phyloP scores from a whole-genome alignment of 1,140 invertebrate species.

The Pygmarrhopalites habei region DNA sequence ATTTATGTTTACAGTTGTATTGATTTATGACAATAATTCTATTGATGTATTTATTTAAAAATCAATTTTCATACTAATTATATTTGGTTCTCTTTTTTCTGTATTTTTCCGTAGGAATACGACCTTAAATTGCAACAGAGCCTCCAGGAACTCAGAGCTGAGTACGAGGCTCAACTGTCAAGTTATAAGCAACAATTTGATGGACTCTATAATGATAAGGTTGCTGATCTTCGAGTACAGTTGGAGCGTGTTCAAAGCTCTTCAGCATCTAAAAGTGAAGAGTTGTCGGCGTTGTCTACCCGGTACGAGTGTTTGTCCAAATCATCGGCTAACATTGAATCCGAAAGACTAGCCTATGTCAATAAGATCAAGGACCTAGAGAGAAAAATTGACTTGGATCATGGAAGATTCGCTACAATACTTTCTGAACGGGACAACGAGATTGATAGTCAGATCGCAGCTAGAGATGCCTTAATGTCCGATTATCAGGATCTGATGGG shows the following conservation, averaged over 20 bases:
- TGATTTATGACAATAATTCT: too few relatives aligned
- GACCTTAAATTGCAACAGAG: conserved; percentile 86
- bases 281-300: conserved; percentile 61
- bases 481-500: conserved; percentile 97
- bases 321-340: conserved; percentile 67
- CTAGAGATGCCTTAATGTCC: conserved; percentile 77
- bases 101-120: conserved; percentile 56
- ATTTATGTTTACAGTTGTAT: too few relatives aligned
- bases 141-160: conserved; percentile 79
- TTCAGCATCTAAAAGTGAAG: conserved; percentile 49
- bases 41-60: too few relatives aligned
- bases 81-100: too few relatives aligned
- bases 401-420: conserved; percentile 65
- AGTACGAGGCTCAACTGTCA: conserved; percentile 84
- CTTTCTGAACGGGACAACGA: conserved; percentile 69
- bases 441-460: conserved; percentile 65
- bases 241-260: conserved; percentile 41
- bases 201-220: conserved; percentile 71
- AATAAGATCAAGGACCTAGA: conserved; percentile 60
- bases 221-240: conserved; percentile 43
- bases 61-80: too few relatives aligned
- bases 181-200: conserved; percentile 81
- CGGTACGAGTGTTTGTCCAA: conserved; percentile 65
- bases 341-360: conserved; percentile 38
- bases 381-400: conserved; percentile 60